phyloP scores from a whole-genome alignment of 2,797 vertebrate species.

The Myoxocephalus aenaeus region DNA sequence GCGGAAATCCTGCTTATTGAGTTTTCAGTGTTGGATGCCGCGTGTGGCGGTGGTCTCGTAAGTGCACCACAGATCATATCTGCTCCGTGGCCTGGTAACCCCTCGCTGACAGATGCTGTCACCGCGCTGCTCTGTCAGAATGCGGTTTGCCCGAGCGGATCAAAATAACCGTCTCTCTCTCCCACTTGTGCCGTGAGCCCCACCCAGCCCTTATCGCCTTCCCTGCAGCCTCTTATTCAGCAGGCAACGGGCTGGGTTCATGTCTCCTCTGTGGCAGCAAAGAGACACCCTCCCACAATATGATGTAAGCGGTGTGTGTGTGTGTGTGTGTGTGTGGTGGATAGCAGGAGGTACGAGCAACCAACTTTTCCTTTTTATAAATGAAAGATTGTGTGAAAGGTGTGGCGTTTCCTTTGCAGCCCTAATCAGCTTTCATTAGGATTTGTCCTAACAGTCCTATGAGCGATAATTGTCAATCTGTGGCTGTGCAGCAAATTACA shows the following conservation, averaged over 20 bases:
- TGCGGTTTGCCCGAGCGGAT: slow-evolving; percentile 72
- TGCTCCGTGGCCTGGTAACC: slow-evolving; percentile 49
- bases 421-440: slow-evolving; percentile 31
- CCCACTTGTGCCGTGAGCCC: slow-evolving; percentile 34
- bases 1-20: slow-evolving; percentile 56
- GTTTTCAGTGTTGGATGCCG: slow-evolving; percentile 46
- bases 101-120: slow-evolving; percentile 81
- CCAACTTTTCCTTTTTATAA: slow-evolving; percentile 11
- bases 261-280: slow-evolving; percentile 28
- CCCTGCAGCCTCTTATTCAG: slow-evolving; percentile 39
- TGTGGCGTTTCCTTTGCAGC: slow-evolving; percentile 33
- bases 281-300: slow-evolving; percentile 1
- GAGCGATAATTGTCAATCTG: slow-evolving; percentile 39
- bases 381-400: slow-evolving; percentile 16
- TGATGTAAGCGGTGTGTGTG: neutral
- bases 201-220: slow-evolving; percentile 51
- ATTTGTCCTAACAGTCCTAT: slow-evolving; percentile 9
- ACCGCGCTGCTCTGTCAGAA: slow-evolving; percentile 74
- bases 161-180: slow-evolving; percentile 74
- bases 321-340: too few species aligned
- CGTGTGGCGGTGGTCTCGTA: slow-evolving; percentile 42
- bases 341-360: neutral
- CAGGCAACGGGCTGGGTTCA: slow-evolving; percentile 30
- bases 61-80: slow-evolving; percentile 67
- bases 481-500: slow-evolving; percentile 38